A percentile compares a stretch with the other conserved stretches of the same genome.
These are phyloP conservation scores for Mystacornis crossleyi DNA, from an alignment of 2,113 vertebrate genomes.

Conservation along the genomic window DNA sequence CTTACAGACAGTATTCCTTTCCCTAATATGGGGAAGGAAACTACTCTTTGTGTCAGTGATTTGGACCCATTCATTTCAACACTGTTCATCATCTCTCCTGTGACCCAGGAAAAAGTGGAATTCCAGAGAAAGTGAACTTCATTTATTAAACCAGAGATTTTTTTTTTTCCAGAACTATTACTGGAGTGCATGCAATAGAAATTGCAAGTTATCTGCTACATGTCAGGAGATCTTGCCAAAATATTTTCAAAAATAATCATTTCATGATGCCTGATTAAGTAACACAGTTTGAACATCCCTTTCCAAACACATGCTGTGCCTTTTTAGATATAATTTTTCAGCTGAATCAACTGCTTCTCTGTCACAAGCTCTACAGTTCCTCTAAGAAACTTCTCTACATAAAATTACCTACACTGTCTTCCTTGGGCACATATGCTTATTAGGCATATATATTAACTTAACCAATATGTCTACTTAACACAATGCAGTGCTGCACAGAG, in stretches of 20 bases:
- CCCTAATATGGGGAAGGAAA: background rate
- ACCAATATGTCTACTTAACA: background rate
- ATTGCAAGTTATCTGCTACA: background rate
- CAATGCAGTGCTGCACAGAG: background rate
- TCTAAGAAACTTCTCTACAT: background rate
- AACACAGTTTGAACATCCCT: background rate
- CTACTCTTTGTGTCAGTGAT: background rate
- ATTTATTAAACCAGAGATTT: background rate
- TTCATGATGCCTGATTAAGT: background rate
- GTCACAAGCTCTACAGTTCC: background rate
- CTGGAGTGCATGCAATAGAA: background rate
- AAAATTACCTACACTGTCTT: background rate
- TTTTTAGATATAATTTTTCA: background rate
- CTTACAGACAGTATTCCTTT: background rate
- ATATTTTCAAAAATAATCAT: constrained; percentile 30
- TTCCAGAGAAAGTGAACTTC: background rate
- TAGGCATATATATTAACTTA: background rate
- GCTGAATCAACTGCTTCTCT: background rate
- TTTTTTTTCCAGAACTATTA: background rate
- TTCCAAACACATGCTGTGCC: background rate
- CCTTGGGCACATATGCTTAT: background rate
- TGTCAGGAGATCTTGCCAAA: background rate
- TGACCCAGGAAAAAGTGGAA: background rate
- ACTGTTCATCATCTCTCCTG: background rate
- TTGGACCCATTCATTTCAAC: background rate